Conservation (phyloP, 2,797 vertebrate genomes). For the Austrolebias charrua region DNA sequence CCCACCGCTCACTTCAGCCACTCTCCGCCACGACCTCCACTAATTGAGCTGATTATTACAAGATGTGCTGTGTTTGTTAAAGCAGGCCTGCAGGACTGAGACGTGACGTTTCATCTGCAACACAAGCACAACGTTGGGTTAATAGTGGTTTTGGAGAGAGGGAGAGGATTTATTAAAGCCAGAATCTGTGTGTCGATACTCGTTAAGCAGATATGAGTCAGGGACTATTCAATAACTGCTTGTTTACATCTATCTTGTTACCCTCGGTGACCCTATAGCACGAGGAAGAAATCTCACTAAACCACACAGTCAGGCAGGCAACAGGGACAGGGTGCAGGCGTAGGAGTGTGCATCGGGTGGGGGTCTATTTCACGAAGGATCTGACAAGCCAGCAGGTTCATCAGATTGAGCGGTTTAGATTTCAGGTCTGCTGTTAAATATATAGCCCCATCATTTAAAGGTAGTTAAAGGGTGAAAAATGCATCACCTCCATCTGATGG, state of each 20-base stretch:
- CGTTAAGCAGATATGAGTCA: conserved; percentile 67
- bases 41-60: conserved; percentile 94
- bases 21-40: conserved; percentile 86
- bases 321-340: conserved; percentile 11
- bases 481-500: conserved; percentile 21
- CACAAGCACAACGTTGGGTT: conserved; percentile 60
- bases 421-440: conserved; percentile 32
- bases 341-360: conserved; percentile 12
- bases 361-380: conserved; percentile 46
- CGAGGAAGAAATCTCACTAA: conserved; percentile 58
- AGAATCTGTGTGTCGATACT: conserved; percentile 62
- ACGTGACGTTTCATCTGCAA: conserved; percentile 52
- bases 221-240: conserved; percentile 74
- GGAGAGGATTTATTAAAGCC: conserved; percentile 69
- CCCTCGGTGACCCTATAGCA: conserved; percentile 44
- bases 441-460: conserved; percentile 27
- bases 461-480: conserved; percentile 33
- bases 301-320: conserved; percentile 45
- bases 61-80: conserved; percentile 78
- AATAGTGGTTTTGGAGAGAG: conserved; percentile 68
- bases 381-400: conserved; percentile 53
- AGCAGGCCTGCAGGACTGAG: conserved; percentile 12
- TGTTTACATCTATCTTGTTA: conserved; percentile 78
- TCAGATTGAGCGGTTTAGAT: conserved; percentile 53
- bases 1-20: conserved; percentile 86